Conservation (phyloP, 2,797 vertebrate species). For the Cyprinella venusta region DNA sequence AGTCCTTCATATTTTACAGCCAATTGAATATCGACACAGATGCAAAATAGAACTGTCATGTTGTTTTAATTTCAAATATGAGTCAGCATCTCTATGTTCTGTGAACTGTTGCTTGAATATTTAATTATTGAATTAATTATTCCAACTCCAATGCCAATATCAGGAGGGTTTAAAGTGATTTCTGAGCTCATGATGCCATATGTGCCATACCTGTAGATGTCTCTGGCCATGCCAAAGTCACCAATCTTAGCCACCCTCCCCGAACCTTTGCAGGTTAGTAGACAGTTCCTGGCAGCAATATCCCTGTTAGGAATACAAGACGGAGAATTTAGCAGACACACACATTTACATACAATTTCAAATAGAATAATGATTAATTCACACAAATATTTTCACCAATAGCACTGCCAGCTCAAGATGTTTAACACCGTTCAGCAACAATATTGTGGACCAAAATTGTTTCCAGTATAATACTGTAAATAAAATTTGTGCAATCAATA, state of each 20-base stretch:
- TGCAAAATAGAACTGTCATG: slow-evolving; percentile 1
- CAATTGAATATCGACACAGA: neutral
- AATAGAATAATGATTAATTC: too few species aligned
- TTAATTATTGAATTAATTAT: neutral
- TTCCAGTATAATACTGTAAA: neutral
- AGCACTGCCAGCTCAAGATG: neutral
- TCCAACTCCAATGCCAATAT: too few species aligned
- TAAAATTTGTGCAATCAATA: neutral
- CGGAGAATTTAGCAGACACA: neutral
- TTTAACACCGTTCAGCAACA: neutral
- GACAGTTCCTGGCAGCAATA: slow-evolving; percentile 97
- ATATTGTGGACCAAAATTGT: neutral
- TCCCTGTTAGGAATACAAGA: slow-evolving; percentile 77
- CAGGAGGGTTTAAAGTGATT: neutral
- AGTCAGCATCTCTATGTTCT: neutral
- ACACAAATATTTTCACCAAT: neutral
- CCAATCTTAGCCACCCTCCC: slow-evolving; percentile 96
- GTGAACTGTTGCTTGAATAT: neutral
- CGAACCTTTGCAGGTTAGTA: slow-evolving; percentile 92
- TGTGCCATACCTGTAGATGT: slow-evolving; percentile 91
- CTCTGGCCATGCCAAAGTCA: slow-evolving; percentile 98
- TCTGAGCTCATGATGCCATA: neutral
- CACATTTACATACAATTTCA: neutral
- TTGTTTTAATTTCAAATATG: neutral
- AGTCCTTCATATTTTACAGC: neutral